Evolutionary conservation across 1,140 invertebrate genomes (phyloP).

Genomic region (Matsumurasca onukii): DNA sequence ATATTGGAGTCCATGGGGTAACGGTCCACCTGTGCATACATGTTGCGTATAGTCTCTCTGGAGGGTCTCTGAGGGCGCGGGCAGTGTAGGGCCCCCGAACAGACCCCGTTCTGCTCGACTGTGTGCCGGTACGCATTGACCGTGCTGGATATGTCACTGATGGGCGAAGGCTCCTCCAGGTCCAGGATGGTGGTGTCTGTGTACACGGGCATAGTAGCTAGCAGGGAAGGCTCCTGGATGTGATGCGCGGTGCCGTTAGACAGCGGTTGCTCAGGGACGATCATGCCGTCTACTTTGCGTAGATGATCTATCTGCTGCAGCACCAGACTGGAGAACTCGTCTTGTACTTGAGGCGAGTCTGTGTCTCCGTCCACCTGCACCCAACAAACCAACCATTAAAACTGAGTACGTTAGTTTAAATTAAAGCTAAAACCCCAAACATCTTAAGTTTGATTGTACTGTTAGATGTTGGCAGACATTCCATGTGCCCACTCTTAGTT

Average conservation of each 20-base stretch:
- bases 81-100: conserved; percentile 5
- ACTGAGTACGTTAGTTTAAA: no score
- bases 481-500: no score
- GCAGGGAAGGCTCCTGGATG: not conserved
- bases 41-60: conserved; percentile 44
- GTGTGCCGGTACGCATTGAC: conserved; percentile 32
- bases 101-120: conserved; percentile 21
- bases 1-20: conserved; percentile 42
- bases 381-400: no score
- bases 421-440: no score
- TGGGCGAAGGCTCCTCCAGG: conserved; percentile 30
- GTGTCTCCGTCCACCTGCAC: conserved; percentile 80
- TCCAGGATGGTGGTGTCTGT: conserved; percentile 38
- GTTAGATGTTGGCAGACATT: no score
- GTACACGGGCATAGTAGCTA: conserved; percentile 23
- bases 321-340: conserved; percentile 69
- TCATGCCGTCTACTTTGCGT: conserved; percentile 47
- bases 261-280: conserved; percentile 30
- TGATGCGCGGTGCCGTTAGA: not conserved
- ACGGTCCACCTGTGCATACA: conserved; percentile 47
- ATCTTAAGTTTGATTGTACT: no score
- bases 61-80: conserved; percentile 38
- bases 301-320: conserved; percentile 61
- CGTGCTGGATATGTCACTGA: conserved; percentile 34
- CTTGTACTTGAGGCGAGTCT: conserved; percentile 69